phyloP scores from a whole-genome alignment of 2,113 vertebrate genomes.

The Bambusicola thoracicus region DNA sequence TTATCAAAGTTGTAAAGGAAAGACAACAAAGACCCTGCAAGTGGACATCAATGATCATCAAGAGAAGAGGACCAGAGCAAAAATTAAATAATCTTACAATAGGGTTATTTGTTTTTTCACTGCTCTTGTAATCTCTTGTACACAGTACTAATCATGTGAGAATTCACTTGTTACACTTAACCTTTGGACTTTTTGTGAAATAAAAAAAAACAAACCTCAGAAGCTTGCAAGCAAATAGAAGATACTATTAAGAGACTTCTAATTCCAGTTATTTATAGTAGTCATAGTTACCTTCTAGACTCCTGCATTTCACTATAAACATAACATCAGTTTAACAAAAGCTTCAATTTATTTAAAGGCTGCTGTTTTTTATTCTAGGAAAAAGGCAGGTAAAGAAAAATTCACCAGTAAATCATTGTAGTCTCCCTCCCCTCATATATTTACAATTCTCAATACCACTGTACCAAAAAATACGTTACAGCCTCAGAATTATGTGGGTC shows the following conservation, averaged over 20 bases:
- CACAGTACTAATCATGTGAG: fast-evolving
- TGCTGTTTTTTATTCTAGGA: neutral
- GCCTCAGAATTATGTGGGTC: neutral
- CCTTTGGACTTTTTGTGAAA: neutral
- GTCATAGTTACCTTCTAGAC: neutral
- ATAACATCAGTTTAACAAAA: neutral
- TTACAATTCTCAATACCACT: neutral
- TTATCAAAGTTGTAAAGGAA: neutral
- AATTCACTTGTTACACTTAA: neutral
- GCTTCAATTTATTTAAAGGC: neutral
- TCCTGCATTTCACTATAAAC: neutral
- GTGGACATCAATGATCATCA: neutral
- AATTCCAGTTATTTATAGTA: neutral
- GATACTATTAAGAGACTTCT: neutral
- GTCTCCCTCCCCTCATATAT: neutral
- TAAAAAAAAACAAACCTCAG: neutral
- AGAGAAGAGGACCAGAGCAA: neutral
- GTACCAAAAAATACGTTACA: neutral
- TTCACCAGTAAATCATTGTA: neutral
- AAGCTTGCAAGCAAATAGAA: neutral
- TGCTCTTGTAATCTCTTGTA: neutral
- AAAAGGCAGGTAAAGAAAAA: neutral
- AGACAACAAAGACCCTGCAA: neutral
- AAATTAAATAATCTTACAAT: neutral
- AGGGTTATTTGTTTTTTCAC: neutral